Evolutionary conservation across 2,113 vertebrate species (phyloP).

Genomic region (Diphyllodes magnificus): DNA sequence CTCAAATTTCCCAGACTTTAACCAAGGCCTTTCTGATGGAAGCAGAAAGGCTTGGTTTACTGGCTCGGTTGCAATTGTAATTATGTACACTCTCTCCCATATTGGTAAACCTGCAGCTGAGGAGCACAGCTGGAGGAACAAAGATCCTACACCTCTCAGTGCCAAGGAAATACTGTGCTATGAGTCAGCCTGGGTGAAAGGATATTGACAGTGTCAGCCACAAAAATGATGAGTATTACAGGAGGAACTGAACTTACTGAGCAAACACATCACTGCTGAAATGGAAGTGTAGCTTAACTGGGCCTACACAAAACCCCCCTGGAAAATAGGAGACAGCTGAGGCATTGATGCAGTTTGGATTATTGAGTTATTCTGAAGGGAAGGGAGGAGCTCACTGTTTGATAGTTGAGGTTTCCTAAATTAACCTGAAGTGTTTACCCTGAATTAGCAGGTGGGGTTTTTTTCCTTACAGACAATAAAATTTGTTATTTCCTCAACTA

Average conservation of each 20-base stretch:
- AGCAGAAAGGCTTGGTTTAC: background rate
- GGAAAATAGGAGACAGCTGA: background rate
- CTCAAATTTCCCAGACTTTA: background rate
- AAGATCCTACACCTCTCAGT: background rate
- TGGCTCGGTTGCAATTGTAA: background rate
- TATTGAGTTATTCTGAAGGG: background rate
- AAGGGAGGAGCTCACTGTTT: background rate
- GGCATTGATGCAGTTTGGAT: background rate
- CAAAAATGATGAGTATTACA: background rate
- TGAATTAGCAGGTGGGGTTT: rapidly evolving
- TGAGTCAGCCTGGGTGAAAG: background rate
- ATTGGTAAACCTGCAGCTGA: background rate
- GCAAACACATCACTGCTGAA: background rate
- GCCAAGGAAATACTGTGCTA: background rate
- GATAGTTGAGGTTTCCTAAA: background rate
- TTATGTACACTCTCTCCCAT: background rate
- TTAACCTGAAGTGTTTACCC: background rate
- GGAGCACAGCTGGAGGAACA: background rate
- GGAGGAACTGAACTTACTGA: background rate
- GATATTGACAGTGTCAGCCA: background rate
- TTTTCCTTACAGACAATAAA: background rate
- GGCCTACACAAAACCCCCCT: background rate
- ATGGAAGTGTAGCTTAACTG: background rate
- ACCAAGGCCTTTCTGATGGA: background rate
- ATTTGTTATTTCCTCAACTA: background rate